Base-by-base conservation (phyloP, 2,113 vertebrate species). In the Bos javanicus region DNA sequence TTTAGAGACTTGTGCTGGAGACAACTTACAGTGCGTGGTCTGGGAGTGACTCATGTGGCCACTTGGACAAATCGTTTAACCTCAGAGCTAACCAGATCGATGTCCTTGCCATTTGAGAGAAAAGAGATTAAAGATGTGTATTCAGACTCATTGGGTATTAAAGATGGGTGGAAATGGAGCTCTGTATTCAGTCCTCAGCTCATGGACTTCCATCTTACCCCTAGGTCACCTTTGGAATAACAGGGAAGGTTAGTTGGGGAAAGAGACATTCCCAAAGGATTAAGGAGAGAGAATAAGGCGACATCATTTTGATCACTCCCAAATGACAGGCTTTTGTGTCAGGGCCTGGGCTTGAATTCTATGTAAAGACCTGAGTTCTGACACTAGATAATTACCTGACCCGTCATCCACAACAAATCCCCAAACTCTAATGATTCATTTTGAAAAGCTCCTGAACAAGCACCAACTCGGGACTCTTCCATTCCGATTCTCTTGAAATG, bases 401-500 rank as follows among this genome's bases (percentile, higher is more conserved):
- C 62, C 17, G 25, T 64, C 84, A 97, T 59, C 56, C 52, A 92
- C 46, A 84, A 57, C 85, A 94, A 94, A 97, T 87, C 90, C 74
- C 46, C 36, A 30, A 23, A 94, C 30, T 95, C 60, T 30, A 94
- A 50, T 94, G 95, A 97, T 76, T 97, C 85, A 90, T 86, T 91
- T 71, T 87, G 60, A 64, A 94, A 94, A 94, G 59, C 56, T 94
- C 76, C 30, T 57, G 89, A 97, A 93, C 91, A 95, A 97, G 93
- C 39, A 94, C 86, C 86, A 97, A 81, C 91, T 81, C 0, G 0
- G 92, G 19, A 2, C 52, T 87, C 94, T 92, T 83, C 78, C 52
- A 74, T 74, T 28, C 50, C 7, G 2, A 83, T 59, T 93, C 50
- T 80, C 57, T 67, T 83, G 54, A 87, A 89, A 7, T 64, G 67